phyloP scores from a whole-genome alignment of 2,888 invertebrate species.

The Acanthosepion esculentum region DNA sequence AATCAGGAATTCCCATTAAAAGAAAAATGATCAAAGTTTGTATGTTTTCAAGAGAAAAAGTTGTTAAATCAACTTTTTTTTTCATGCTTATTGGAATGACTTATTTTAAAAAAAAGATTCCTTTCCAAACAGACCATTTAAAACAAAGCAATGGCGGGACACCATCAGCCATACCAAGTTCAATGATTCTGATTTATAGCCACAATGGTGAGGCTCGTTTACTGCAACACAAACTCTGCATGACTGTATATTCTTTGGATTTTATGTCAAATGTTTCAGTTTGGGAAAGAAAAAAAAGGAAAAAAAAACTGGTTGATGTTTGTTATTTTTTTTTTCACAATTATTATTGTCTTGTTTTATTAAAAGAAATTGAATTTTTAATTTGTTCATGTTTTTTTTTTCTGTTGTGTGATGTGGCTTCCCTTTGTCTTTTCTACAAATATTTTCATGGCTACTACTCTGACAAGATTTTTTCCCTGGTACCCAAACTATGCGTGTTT shows the following conservation, averaged over 20 bases:
- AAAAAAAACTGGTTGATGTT: background rate
- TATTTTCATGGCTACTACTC: too few relatives aligned
- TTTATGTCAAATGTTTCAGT: background rate
- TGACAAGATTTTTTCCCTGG: too few relatives aligned
- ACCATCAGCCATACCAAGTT: background rate
- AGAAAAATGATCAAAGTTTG: background rate
- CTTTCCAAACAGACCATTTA: background rate
- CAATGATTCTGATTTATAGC: background rate
- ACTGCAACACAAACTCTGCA: background rate
- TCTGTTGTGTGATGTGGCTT: too few relatives aligned
- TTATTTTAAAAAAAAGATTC: background rate
- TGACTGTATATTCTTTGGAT: background rate
- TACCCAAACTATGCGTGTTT: too few relatives aligned
- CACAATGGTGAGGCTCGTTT: background rate
- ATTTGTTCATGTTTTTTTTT: background rate
- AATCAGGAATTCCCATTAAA: too few relatives aligned
- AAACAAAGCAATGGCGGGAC: background rate
- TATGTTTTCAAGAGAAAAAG: background rate
- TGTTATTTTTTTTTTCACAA: background rate
- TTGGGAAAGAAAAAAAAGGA: background rate
- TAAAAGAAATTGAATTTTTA: background rate
- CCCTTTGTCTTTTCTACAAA: too few relatives aligned
- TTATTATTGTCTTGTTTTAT: background rate
- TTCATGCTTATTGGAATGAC: background rate
- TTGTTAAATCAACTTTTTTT: background rate